Base-by-base conservation (phyloP, 2,113 vertebrate species). In the Myiozetetes cayanensis region DNA sequence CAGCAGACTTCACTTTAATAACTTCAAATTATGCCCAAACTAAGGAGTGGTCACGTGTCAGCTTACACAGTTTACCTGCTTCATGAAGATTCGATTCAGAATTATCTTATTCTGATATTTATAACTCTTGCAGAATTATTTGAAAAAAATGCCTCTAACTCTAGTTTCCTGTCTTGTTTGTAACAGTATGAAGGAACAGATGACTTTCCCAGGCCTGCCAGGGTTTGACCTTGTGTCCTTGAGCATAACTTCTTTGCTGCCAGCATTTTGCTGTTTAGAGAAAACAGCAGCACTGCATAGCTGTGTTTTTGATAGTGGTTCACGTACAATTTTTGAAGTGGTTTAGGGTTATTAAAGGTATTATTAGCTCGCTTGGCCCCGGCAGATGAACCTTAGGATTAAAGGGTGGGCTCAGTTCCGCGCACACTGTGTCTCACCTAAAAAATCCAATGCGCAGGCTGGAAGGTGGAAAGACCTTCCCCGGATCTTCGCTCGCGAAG, bases 211-310 rank as follows among this genome's bases (percentile, higher is more conserved):
- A 61, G 58, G 55, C 50, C 39, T 76, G 47, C 13, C 31, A 50
- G n/a, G 10, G 14, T 87, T 75, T 94, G 77, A 92, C 73, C 85
- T 91, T 92, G 27, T 87, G 83, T 77, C 92, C 78, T 90, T 92
- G 68, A 53, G 12, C 15, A 8, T 58, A 62, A 62, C 3, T 27
- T 24, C 18, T 53, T 23, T 31, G 11, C 31, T 90, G 37, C 31
- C 14, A 33, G 47, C 19, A 28, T 61, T 33, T 35, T 72, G 27
- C 25, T 39, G 23, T 62, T 55, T 15, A 58, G 47, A 31, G 35
- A 25, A 47, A 17, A 35, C 13, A 12, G 10, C 0, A 2, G 15
- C 10, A 6, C 27, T 67, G 59, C 16, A 23, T 30, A 52, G 22
- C 43, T 72, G 24, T 61, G 5, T 52, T 67, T 65, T 53, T 58